Evolutionary conservation across 2,888 invertebrate genomes (phyloP).

Genomic region (Aleiodes alternator): DNA sequence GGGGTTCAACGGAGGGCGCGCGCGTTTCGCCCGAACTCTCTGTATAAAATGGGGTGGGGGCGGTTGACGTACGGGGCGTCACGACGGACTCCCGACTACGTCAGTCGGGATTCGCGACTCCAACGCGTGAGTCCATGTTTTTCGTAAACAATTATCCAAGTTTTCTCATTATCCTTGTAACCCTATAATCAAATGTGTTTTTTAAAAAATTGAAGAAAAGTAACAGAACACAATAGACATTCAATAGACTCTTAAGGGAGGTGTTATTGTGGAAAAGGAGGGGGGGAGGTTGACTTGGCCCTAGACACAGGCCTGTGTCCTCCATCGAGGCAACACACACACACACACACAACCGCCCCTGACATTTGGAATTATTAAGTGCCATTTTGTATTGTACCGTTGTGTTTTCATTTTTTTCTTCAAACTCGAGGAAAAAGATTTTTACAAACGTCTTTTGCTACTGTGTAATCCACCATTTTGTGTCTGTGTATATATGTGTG

Average conservation of each 20-base stretch:
- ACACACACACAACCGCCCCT: not conserved
- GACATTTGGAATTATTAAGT: conserved; percentile 32
- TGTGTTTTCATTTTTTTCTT: not conserved
- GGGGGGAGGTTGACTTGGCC: not conserved
- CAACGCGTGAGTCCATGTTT: conserved; percentile 26
- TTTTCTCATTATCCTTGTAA: conserved; percentile 3
- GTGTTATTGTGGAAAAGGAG: not conserved
- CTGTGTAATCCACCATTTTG: not conserved
- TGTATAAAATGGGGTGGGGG: conserved; percentile 17
- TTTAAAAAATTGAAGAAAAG: not conserved
- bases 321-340: not conserved
- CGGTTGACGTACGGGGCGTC: conserved; percentile 36
- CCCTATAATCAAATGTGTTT: conserved; percentile 10
- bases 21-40: conserved; percentile 15
- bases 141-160: conserved; percentile 13
- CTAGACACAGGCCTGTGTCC: not conserved
- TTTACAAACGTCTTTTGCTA: not conserved
- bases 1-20: conserved; percentile 9
- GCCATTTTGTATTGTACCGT: conserved; percentile 22
- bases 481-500: not conserved
- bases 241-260: not conserved
- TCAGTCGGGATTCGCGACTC: conserved; percentile 37
- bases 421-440: not conserved
- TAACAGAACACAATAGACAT: too few relatives aligned
- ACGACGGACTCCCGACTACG: conserved; percentile 32